Conservation (phyloP, 2,888 invertebrate genomes). For the Drosophila engyochracea region DNA sequence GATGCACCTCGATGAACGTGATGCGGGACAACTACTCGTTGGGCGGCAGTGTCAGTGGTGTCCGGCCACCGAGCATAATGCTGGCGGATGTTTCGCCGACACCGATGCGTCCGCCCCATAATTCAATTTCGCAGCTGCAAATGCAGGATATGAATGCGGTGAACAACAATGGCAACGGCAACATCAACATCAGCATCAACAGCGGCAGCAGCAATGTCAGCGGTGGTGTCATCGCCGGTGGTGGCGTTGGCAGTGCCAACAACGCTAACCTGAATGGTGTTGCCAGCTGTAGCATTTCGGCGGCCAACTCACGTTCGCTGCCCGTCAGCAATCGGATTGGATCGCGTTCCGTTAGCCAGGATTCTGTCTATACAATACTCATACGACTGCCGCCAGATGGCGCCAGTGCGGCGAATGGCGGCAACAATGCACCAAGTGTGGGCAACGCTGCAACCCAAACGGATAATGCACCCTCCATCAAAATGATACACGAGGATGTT, state of each 20-base stretch:
- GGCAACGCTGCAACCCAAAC: constrained; percentile 15
- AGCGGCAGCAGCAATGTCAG: constrained; percentile 23
- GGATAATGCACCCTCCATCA: constrained; percentile 90
- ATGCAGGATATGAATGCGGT: constrained; percentile 83
- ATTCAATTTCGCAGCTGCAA: constrained; percentile 84
- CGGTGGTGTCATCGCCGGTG: not conserved
- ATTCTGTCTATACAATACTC: constrained; percentile 96
- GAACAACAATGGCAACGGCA: constrained; percentile 27
- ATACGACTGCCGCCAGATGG: constrained; percentile 92
- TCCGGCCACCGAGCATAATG: constrained; percentile 86
- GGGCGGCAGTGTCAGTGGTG: constrained; percentile 86
- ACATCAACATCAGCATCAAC: constrained; percentile 20
- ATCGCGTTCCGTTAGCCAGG: constrained; percentile 89
- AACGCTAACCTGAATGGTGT: constrained; percentile 4
- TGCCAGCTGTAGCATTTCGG: not conserved
- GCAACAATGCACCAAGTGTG: constrained; percentile 36
- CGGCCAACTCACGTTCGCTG: constrained; percentile 87
- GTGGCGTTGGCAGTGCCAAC: not conserved
- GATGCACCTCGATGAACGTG: constrained; percentile 94
- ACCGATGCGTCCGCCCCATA: constrained; percentile 86
- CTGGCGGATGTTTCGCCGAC: constrained; percentile 85
- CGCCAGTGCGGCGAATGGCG: constrained; percentile 80
- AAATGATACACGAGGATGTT: constrained; percentile 93
- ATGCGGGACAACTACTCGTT: constrained; percentile 90
- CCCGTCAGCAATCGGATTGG: constrained; percentile 87